Conservation (phyloP, 2,888 invertebrate genomes). For the Xestia rhomboidea region DNA sequence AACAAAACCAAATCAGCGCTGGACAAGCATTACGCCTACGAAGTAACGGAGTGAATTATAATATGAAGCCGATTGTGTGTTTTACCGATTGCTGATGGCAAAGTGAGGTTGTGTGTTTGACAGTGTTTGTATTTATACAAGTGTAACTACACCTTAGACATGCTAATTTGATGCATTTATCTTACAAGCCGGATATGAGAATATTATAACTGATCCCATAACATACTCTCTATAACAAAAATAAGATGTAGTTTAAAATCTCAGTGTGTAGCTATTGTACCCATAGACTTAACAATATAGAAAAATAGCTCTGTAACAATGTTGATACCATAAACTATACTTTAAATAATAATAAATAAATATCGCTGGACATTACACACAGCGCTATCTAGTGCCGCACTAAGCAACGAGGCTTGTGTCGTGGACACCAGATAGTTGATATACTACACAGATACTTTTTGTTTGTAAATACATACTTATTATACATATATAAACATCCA, state of each 20-base stretch:
- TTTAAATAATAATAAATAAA: no score
- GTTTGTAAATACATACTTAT: no score
- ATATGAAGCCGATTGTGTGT: slow-evolving; percentile 37
- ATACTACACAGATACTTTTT: no score
- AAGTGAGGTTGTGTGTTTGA: slow-evolving; percentile 13
- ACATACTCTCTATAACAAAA: background rate
- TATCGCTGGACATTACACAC: no score
- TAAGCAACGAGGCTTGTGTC: no score
- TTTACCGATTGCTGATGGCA: slow-evolving; percentile 24
- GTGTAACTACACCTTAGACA: background rate
- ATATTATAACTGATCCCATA: background rate
- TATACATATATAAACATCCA: no score
- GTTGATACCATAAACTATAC: background rate
- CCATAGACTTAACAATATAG: background rate
- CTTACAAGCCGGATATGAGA: background rate
- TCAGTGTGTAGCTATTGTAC: background rate
- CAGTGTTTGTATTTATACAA: background rate
- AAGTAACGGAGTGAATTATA: slow-evolving; percentile 58
- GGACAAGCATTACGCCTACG: slow-evolving; percentile 70
- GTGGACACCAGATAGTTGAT: no score
- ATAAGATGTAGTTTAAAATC: background rate
- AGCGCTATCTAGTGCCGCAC: no score
- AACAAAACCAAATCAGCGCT: slow-evolving; percentile 70
- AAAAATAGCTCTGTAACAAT: background rate
- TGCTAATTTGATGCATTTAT: background rate